Evolutionary conservation across 2,888 invertebrate genomes (phyloP), one percentile per base, ranked within the genome.

Genomic region (Crocallis elinguaria): DNA sequence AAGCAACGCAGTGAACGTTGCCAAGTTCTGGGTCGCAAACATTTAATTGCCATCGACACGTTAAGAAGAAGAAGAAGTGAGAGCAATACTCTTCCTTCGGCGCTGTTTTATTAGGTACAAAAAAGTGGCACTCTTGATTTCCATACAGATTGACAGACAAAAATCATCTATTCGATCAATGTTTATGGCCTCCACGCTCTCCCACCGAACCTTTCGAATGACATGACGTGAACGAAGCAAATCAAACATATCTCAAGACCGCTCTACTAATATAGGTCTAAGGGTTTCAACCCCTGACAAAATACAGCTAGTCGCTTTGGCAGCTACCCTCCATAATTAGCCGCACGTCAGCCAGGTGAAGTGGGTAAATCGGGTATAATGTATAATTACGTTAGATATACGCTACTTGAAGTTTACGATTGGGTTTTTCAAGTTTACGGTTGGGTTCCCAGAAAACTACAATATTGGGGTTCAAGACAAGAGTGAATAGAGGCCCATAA

Each of bases 331-430:
- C 59, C 69, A 74, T 84, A 84, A 83, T 84, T 84, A 82, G 71
- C 61, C 61, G 70, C 74, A 74, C 69, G 82, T 80, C 83, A 81
- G 69, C 66, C 69, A 71, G 71, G 69, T 85, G 83, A 84, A 75
- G 71, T 78, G 84, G 84, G 84, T 85, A 75, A 55, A 53, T 48
- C 48, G 46, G 43, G 52, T 11, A 33, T 74, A 77, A 76, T 75
- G 62, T 73, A 72, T 69, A 77, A 71, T 68, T 73, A 74, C 65
- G 66, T 73, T 64, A 58, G 57, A 65, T 48, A 51, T 42, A 35
- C 7, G 29, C 1, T 73, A 83, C 82, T 56, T 67, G 0, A 0
- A 38, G 59, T 66, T 65, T 60, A 66, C 64, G 66, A 62, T 3
- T 5, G 0, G 29, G 60, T 44, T 13, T 12, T 17, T 29, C 2